Conservation (phyloP, 2,113 vertebrate genomes). For the Hiodon tergisus region DNA sequence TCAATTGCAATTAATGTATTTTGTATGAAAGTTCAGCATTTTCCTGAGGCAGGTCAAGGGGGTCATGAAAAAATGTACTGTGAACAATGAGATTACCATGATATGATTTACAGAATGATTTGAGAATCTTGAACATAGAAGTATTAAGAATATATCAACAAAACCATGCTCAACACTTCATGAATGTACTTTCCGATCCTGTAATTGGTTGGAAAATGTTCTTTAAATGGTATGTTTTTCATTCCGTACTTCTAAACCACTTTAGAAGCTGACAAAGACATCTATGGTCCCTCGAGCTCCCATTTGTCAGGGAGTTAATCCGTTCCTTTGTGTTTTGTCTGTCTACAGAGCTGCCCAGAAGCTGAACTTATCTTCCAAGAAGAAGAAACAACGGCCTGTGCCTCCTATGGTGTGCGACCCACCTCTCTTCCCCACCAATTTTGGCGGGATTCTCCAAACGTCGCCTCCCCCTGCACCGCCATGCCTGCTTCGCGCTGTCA, state of each 20-base stretch:
- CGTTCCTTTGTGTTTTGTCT: slow-evolving; percentile 18
- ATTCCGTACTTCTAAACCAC: neutral
- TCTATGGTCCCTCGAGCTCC: neutral
- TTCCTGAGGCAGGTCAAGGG: neutral
- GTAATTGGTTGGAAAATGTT: too few relatives aligned
- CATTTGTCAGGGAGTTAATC: neutral
- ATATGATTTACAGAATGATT: neutral
- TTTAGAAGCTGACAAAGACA: neutral
- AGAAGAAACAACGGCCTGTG: slow-evolving; percentile 84
- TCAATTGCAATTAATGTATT: slow-evolving; percentile 4
- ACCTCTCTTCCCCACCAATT: slow-evolving; percentile 87
- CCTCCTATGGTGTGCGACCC: slow-evolving; percentile 69
- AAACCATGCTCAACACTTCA: too few relatives aligned
- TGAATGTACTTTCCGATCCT: too few relatives aligned
- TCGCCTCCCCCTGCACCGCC: slow-evolving; percentile 90
- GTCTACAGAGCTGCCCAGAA: slow-evolving; percentile 89
- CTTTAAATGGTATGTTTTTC: neutral
- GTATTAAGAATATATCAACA: neutral
- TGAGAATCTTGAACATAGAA: neutral
- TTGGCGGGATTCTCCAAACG: slow-evolving; percentile 78
- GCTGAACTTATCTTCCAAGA: slow-evolving; percentile 91
- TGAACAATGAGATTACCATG: neutral
- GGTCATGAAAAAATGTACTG: neutral
- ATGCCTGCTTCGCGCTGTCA: slow-evolving; percentile 86
- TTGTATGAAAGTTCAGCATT: slow-evolving; percentile 10